phyloP scores from a whole-genome alignment of 2,113 vertebrate genomes.

The Cercopithecus mona region DNA sequence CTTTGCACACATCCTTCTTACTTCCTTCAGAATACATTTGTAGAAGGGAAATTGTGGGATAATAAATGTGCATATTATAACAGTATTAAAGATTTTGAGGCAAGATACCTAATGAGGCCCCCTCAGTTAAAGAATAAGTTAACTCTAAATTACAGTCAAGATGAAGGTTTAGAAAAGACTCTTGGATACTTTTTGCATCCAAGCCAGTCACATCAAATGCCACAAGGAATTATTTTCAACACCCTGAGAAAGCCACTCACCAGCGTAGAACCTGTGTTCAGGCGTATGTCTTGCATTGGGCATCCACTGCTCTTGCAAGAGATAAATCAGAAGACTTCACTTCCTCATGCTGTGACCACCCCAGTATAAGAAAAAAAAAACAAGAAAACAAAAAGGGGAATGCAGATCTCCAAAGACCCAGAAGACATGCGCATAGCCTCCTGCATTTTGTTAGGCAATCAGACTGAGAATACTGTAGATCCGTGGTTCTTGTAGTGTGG shows the following conservation, averaged over 20 bases:
- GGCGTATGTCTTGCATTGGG: background rate
- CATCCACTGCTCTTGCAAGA: background rate
- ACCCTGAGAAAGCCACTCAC: background rate
- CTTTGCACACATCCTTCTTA: background rate
- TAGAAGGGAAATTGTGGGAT: background rate
- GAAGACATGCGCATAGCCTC: background rate
- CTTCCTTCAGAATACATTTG: conserved; percentile 15
- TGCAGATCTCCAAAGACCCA: background rate
- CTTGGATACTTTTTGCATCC: background rate
- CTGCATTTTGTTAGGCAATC: background rate
- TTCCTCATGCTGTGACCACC: background rate
- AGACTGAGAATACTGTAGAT: background rate
- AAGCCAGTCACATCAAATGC: background rate
- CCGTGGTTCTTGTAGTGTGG: background rate
- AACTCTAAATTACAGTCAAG: background rate
- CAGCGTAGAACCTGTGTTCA: background rate
- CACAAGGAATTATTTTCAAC: background rate
- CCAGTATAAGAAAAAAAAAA: too few relatives aligned
- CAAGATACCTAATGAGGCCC: background rate
- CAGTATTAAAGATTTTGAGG: background rate
- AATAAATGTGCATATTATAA: background rate
- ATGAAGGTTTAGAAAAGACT: background rate
- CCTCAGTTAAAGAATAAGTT: background rate
- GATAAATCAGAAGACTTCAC: background rate
- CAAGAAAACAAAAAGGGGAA: background rate